Evolutionary conservation across 2,797 vertebrate species (phyloP), one percentile per base, ranked within the genome.

Genomic region (Hypotaenidia philippensis): DNA sequence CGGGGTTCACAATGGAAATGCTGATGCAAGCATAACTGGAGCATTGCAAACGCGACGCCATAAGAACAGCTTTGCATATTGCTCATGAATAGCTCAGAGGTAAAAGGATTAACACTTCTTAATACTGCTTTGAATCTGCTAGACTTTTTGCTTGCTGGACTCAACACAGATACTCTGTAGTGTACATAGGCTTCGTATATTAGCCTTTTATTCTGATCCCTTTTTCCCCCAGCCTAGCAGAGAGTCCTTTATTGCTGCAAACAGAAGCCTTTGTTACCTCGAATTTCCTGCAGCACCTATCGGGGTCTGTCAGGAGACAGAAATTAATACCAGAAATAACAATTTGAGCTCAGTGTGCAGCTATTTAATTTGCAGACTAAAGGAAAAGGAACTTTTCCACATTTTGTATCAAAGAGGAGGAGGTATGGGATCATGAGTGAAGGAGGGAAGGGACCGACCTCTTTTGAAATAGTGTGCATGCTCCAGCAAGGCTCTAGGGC

Each of bases 81-180:
- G 93, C 93, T 93, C 96, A 95, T 96, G 96, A 96, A 97, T 97
- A 96, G 94, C 96, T 96, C 71, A 88, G 95, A 96, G 96, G 96
- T 95, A 96, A 96, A 97, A 96, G 91, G 93, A 97, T 96, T 96
- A 97, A 90, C 89, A 90, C 83, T 95, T 94, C 84, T 95, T 97
- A 97, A 97, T 96, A 69, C 92, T 85, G 86, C 91, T 94, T 94
- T 96, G 94, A 95, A 90, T 96, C 90, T 95, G 87, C 79, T 93
- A 90, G 94, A 83, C 89, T 76, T 95, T 96, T 95, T 94, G 90
- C 91, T 94, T 89, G 93, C 94, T 93, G 93, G 86, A 94, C 89
- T 96, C 90, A 85, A 90, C 91, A 69, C 81, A 93, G 82, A 94
- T 89, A 91, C 23, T 95, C 76, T 85, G 88, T 91, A 87, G 91